phyloP scores from a whole-genome alignment of 2,113 vertebrate species.

The Xiphophorus couchianus region DNA sequence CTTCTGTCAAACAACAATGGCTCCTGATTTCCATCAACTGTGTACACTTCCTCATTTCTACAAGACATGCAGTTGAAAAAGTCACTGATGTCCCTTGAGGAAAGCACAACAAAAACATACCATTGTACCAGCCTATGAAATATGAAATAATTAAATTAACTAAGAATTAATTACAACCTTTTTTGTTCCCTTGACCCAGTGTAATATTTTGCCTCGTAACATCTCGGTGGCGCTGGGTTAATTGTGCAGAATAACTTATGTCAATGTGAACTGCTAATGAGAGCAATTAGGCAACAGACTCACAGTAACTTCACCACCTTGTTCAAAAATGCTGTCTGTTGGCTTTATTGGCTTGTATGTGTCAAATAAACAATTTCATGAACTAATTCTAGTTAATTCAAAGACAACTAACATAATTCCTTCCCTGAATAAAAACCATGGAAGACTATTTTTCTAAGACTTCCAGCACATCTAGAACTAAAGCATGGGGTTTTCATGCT shows the following conservation, averaged over 20 bases:
- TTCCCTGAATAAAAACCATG: not conserved
- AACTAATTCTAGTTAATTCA: conserved; percentile 16
- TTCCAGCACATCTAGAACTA: not conserved
- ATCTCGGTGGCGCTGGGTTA: conserved; percentile 71
- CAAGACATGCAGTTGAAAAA: conserved; percentile 21
- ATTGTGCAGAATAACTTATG: conserved; percentile 76
- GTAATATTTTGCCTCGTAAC: conserved; percentile 70
- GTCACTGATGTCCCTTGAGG: conserved; percentile 40
- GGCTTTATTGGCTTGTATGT: conserved; percentile 49
- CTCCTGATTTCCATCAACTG: conserved; percentile 70
- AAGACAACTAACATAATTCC: conserved; percentile 6
- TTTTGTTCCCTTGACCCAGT: conserved; percentile 67
- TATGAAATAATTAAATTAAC: conserved; percentile 75
- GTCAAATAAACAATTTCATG: conserved; percentile 42
- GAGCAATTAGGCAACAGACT: conserved; percentile 75
- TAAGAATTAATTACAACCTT: conserved; percentile 78
- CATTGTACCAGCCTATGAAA: conserved; percentile 66
- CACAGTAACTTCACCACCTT: conserved; percentile 45
- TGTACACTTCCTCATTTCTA: conserved; percentile 44
- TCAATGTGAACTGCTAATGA: conserved; percentile 73
- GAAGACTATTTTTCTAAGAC: not conserved
- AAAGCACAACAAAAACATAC: conserved; percentile 61
- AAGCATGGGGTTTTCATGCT: conserved; percentile 2
- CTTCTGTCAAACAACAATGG: conserved; percentile 78
- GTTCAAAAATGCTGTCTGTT: conserved; percentile 33